phyloP scores from a whole-genome alignment of 2,888 invertebrate species.

The Mallateleia sp. region DNA sequence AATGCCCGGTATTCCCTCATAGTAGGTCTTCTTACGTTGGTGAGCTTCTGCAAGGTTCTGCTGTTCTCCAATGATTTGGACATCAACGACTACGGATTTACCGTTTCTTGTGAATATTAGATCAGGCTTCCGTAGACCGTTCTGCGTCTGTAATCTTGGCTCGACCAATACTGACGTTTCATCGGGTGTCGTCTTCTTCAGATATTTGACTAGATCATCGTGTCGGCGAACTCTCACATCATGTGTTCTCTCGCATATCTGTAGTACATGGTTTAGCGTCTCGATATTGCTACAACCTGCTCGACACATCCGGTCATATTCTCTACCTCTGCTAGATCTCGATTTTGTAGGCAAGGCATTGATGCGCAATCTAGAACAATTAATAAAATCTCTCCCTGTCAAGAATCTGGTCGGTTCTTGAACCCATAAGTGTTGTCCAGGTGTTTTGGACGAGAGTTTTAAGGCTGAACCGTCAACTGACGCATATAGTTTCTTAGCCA shows the following conservation, averaged over 20 bases:
- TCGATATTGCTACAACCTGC: conserved; percentile 84
- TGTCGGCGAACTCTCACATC: conserved; percentile 84
- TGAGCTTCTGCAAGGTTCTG: too few relatives aligned
- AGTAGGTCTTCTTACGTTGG: too few relatives aligned
- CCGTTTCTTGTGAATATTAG: conserved; percentile 10
- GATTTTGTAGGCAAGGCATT: conserved; percentile 85
- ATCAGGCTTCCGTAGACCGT: too few relatives aligned
- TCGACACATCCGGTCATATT: conserved; percentile 65
- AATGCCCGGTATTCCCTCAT: too few relatives aligned
- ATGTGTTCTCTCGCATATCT: conserved; percentile 85
- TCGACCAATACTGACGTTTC: conserved; percentile 54
- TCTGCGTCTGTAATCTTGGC: conserved; percentile 9
- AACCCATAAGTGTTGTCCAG: conserved; percentile 74
- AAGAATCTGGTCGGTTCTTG: conserved; percentile 79
- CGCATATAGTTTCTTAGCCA: conserved; percentile 14
- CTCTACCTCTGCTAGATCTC: conserved; percentile 81
- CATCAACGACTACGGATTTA: conserved; percentile 38
- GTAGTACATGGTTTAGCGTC: too few relatives aligned
- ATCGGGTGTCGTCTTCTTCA: conserved; percentile 47
- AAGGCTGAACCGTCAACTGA: conserved; percentile 25
- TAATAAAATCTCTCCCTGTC: conserved; percentile 85
- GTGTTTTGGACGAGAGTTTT: background rate
- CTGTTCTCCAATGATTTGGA: conserved; percentile 64
- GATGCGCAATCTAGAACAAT: conserved; percentile 83
- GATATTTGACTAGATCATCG: conserved; percentile 78